Evolutionary conservation across 1,140 invertebrate species (phyloP), one percentile per base, ranked within the genome.

Genomic region (Pseudomyrmex cubaensis): DNA sequence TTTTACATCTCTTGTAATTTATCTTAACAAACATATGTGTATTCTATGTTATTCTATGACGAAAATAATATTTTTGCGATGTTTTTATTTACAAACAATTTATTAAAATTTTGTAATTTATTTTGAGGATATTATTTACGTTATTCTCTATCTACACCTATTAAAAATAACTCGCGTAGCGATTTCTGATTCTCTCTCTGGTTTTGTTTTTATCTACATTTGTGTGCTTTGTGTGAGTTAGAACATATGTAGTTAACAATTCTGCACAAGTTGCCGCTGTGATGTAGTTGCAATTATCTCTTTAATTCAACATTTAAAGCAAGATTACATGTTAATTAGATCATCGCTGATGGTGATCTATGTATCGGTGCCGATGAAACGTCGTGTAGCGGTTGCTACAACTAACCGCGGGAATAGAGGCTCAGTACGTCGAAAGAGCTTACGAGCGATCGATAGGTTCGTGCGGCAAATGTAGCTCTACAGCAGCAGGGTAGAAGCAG

Each of bases 401-500:
- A 87, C 85, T 69, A 75, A 46, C 82, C 73, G 70, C 44, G 85
- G 70, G 77, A 87, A 84, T 84, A 83, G 86, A 87, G 35, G 86
- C 74, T 87, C 44, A 63, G 86, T 85, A 86, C 83, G 82, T 87
- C 56, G 86, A 87, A 87, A 84, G 35, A 35, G 85, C 70, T 70
- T 87, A 87, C 80, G 46, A 22, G 72, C 86, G 86, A 87, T 87
- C 86, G 86, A 87, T 87, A 87, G 86, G 63, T 72, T 66, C 75
- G 82, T 70, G 85, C 64, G 25, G 69, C 64, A 74, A 86, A 84
- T 64, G 75, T 62, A 59, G 85, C 63, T 35, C 35, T 84, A 87
- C 85, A 84, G 61, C 63, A 57, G 61, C 69, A 70, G 12, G 85
- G 62, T 50, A 87, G 83, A 87, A 87, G 84, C 82, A 84, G 86